phyloP scores from a whole-genome alignment of 2,113 vertebrate species.

The Dipodomys merriami region DNA sequence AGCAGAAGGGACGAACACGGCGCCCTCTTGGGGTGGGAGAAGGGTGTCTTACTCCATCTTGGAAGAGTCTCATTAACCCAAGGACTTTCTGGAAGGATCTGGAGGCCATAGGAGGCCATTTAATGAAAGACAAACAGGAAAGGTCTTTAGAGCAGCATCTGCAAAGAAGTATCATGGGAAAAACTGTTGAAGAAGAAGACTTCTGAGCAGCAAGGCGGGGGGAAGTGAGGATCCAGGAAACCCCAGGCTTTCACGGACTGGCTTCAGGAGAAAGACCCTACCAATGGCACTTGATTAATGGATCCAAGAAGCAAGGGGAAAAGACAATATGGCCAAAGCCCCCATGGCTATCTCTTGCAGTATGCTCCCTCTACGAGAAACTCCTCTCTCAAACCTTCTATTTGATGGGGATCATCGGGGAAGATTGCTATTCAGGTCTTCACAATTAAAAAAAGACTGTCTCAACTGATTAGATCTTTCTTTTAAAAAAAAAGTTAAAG shows the following conservation, averaged over 20 bases:
- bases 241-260: neutral
- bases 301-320: neutral
- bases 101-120: neutral
- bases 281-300: neutral
- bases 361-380: neutral
- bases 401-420: neutral
- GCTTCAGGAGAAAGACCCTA: neutral
- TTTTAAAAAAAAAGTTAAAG: neutral
- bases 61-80: neutral
- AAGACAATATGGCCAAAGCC: neutral
- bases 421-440: neutral
- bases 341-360: too few species aligned
- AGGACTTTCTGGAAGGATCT: constrained; percentile 16
- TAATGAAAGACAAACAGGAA: neutral
- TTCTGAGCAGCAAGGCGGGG: neutral
- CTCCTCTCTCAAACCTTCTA: neutral
- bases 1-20: neutral
- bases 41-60: neutral
- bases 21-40: fast-evolving
- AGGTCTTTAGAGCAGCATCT: neutral
- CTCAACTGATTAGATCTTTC: neutral
- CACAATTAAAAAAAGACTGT: neutral
- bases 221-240: fast-evolving
- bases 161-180: neutral
- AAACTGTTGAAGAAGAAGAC: neutral